Conservation (phyloP, 2,797 vertebrate species). For the Melanotaenia nigrans region DNA sequence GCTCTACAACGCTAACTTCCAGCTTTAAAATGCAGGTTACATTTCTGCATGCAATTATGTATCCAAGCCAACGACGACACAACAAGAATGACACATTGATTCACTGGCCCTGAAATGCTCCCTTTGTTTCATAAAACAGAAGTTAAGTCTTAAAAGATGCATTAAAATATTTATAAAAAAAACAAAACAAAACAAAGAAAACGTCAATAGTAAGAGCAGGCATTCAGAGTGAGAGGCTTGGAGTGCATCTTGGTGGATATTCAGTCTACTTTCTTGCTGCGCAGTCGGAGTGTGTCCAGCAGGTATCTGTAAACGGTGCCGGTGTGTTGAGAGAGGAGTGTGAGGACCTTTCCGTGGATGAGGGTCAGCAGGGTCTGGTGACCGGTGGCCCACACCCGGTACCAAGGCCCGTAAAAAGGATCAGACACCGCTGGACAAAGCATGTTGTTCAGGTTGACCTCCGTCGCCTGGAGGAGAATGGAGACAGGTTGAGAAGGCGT, state of each 20-base stretch:
- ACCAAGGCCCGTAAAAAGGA: slow-evolving; percentile 98
- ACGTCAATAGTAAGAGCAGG: slow-evolving; percentile 40
- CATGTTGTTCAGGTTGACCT: slow-evolving; percentile 99
- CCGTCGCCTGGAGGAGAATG: slow-evolving; percentile 85
- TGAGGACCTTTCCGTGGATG: slow-evolving; percentile 93
- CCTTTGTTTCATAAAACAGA: slow-evolving; percentile 50
- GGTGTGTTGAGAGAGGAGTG: slow-evolving; percentile 86
- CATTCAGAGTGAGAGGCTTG: slow-evolving; percentile 55
- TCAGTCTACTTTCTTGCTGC: slow-evolving; percentile 95
- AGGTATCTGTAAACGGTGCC: slow-evolving; percentile 83
- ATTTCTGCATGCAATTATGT: slow-evolving; percentile 60
- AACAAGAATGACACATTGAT: slow-evolving; percentile 52
- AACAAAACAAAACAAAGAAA: slow-evolving; percentile 19
- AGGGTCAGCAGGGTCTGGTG: slow-evolving; percentile 98
- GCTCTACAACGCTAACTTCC: slow-evolving; percentile 16
- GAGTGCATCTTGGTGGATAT: slow-evolving; percentile 4
- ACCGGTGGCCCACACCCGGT: slow-evolving; percentile 94
- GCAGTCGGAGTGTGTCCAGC: slow-evolving; percentile 86
- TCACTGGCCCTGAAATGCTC: slow-evolving; percentile 58
- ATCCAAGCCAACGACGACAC: slow-evolving; percentile 58
- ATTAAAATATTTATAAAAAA: slow-evolving; percentile 52
- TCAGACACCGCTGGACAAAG: slow-evolving; percentile 98
- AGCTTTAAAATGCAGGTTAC: slow-evolving; percentile 41
- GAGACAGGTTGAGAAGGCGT: slow-evolving; percentile 5
- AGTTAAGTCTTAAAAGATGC: slow-evolving; percentile 53